A percentile compares a stretch with the other conserved stretches of the same genome.
These are phyloP conservation scores for Hymenochirus boettgeri DNA, from an alignment of 2,113 vertebrate genomes.

Conservation along the genomic window DNA sequence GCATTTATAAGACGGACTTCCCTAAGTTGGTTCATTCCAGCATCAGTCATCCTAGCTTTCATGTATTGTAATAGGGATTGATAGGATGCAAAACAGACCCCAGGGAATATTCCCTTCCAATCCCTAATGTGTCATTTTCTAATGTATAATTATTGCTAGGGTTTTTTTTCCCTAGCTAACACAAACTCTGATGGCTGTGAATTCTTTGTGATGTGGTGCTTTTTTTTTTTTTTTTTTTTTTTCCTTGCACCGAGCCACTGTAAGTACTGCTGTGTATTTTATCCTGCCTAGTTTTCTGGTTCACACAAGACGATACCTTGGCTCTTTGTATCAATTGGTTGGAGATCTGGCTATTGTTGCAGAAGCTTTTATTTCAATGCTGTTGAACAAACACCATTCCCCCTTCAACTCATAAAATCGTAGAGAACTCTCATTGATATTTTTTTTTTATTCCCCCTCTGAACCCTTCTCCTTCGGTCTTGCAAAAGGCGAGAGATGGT, in stretches of 20 bases:
- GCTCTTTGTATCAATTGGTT: slow-evolving; percentile 83
- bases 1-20: slow-evolving; percentile 40
- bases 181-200: slow-evolving; percentile 47
- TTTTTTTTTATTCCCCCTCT: background rate
- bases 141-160: slow-evolving; percentile 62
- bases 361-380: slow-evolving; percentile 74
- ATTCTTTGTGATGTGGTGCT: slow-evolving; percentile 58
- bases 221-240: slow-evolving; percentile 8
- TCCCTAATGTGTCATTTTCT: slow-evolving; percentile 58
- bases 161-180: no score
- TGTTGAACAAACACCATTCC: slow-evolving; percentile 62
- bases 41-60: slow-evolving; percentile 52
- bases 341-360: slow-evolving; percentile 81
- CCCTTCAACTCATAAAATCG: slow-evolving; percentile 60
- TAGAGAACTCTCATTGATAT: slow-evolving; percentile 35
- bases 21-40: slow-evolving; percentile 45
- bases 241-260: slow-evolving; percentile 43
- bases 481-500: slow-evolving; percentile 47
- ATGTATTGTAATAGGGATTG: slow-evolving; percentile 54
- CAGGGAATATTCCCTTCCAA: slow-evolving; percentile 46
- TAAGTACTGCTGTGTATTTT: slow-evolving; percentile 58
- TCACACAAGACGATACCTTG: slow-evolving; percentile 82
- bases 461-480: slow-evolving; percentile 7
- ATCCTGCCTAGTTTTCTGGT: slow-evolving; percentile 74
- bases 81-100: slow-evolving; percentile 49